A percentile compares a stretch with the other conserved stretches of the same genome.
These are phyloP conservation scores for Chaetophractus vellerosus DNA, from an alignment of 2,797 vertebrate species.

Conservation along the genomic window DNA sequence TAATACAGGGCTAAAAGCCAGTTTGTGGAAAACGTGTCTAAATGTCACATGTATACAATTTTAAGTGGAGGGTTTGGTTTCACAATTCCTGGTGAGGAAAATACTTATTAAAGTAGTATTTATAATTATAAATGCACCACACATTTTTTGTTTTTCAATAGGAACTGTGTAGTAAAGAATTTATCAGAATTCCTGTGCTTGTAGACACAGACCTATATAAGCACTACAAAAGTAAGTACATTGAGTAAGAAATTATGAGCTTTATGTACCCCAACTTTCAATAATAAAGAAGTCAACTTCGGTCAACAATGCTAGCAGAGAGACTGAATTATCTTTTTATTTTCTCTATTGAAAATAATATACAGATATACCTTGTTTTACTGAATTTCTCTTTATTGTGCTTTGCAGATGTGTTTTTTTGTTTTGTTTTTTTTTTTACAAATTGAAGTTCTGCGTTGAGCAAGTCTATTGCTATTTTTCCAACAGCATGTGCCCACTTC, in stretches of 20 bases:
- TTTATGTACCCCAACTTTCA: background rate
- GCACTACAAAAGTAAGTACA: background rate
- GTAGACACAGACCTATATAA: background rate
- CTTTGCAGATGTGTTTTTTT: no score
- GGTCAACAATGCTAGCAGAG: background rate
- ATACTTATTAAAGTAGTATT: background rate
- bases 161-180: background rate
- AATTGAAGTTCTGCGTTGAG: no score
- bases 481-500: no score
- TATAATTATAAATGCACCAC: background rate
- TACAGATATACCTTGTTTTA: no score
- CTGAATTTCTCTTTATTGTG: no score
- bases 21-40: background rate
- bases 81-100: background rate
- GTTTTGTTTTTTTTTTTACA: no score
- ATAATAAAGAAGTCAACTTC: background rate
- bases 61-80: background rate
- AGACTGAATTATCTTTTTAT: background rate
- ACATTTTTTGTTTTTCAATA: background rate
- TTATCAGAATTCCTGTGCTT: background rate
- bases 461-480: no score
- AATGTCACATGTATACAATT: accelerated
- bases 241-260: background rate
- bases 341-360: background rate
- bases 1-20: background rate